These are phyloP conservation scores for Blennius ocellaris DNA, from an alignment of 2,113 vertebrate genomes.

Conservation along the genomic window DNA sequence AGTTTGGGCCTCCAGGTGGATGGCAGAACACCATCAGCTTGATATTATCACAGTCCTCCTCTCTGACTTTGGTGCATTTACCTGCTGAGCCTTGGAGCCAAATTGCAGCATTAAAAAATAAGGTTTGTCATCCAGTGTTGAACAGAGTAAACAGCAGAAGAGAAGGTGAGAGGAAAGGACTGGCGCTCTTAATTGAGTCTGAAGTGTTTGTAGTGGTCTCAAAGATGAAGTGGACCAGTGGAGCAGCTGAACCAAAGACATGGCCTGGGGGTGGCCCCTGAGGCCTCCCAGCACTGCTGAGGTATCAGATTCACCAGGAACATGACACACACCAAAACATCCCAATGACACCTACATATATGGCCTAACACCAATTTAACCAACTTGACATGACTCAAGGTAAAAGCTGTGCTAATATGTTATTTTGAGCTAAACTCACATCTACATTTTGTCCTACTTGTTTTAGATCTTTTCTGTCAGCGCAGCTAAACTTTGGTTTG, in stretches of 20 bases:
- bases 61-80: too few species aligned
- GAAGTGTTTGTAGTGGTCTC: conserved; percentile 39
- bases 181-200: conserved; percentile 9
- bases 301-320: conserved; percentile 38
- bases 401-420: too few species aligned
- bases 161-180: conserved; percentile 14
- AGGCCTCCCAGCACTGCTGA: conserved; percentile 31
- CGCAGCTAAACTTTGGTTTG: too few species aligned
- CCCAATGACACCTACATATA: conserved; percentile 4
- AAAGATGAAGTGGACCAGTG: conserved; percentile 31
- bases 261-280: conserved; percentile 43
- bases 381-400: too few species aligned
- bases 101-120: conserved; percentile 56
- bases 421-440: too few species aligned
- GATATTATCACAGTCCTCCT: too few species aligned
- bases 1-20: too few species aligned
- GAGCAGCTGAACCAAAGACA: conserved; percentile 42
- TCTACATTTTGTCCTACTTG: too few species aligned
- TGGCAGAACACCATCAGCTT: too few species aligned
- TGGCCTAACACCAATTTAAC: background rate
- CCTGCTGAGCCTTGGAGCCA: conserved; percentile 25
- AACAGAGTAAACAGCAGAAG: conserved; percentile 49
- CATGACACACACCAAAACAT: conserved; percentile 43
- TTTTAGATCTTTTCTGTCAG: too few species aligned
- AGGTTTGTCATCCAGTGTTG: conserved; percentile 42